Evolutionary conservation across 1,140 invertebrate genomes (phyloP).

Genomic region (Panulirus ornatus): DNA sequence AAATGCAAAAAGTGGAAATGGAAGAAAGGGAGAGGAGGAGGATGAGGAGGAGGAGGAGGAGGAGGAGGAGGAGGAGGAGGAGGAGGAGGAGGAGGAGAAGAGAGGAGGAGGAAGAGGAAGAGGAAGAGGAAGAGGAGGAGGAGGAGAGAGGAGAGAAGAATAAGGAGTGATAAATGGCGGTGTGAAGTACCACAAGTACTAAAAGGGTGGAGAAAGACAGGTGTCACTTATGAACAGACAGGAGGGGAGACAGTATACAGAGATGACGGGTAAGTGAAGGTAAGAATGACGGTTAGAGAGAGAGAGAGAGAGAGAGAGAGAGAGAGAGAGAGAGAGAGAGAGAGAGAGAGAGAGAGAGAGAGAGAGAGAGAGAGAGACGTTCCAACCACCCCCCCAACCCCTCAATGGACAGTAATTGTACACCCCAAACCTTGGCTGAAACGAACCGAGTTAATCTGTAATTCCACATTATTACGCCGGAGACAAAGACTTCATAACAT

Average conservation of each 20-base stretch:
- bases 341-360: not conserved
- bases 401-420: slow-evolving; percentile 9
- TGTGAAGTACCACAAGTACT: too few species aligned
- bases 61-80: not conserved
- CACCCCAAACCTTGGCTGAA: not conserved
- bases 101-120: not conserved
- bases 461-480: not conserved
- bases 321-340: not conserved
- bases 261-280: too few species aligned
- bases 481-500: not conserved
- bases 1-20: not conserved
- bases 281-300: too few species aligned
- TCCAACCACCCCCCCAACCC: not conserved
- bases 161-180: too few species aligned
- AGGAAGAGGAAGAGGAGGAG: not conserved
- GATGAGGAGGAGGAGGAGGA: too few species aligned
- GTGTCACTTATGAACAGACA: too few species aligned
- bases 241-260: too few species aligned
- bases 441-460: not conserved
- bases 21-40: too few species aligned
- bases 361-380: not conserved
- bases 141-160: not conserved
- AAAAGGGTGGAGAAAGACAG: too few species aligned
- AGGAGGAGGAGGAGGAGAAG: not conserved
- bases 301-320: not conserved